Conservation (phyloP, 2,797 vertebrate species). For the Myiotriccus ornatus region DNA sequence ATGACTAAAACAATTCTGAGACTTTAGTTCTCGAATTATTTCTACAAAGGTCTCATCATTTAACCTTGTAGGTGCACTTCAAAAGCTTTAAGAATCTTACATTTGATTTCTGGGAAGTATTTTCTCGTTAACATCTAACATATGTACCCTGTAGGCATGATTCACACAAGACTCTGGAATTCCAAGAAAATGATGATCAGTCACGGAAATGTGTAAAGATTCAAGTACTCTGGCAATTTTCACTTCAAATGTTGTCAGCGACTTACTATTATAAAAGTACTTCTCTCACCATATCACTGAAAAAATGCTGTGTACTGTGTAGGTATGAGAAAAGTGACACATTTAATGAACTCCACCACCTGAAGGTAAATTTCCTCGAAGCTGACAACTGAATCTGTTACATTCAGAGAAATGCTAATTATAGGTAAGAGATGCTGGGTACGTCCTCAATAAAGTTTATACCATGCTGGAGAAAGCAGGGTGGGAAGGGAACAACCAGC, state of each 20-base stretch:
- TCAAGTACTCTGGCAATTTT: conserved; percentile 79
- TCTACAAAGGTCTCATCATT: neutral
- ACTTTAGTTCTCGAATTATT: neutral
- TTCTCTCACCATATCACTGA: conserved; percentile 72
- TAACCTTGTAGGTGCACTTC: conserved; percentile 34
- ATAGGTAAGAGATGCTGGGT: neutral
- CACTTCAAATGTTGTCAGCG: conserved; percentile 80
- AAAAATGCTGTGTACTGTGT: conserved; percentile 25
- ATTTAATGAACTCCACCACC: conserved; percentile 85
- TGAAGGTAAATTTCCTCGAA: conserved; percentile 66
- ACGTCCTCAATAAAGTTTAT: conserved; percentile 3
- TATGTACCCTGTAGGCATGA: conserved; percentile 81
- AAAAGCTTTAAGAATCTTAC: conserved; percentile 63
- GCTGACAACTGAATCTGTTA: conserved; percentile 44
- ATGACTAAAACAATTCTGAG: neutral
- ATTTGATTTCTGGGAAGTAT: conserved; percentile 76
- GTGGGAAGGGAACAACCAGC: neutral
- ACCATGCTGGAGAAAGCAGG: neutral
- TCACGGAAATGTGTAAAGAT: conserved; percentile 81
- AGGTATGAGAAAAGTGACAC: conserved; percentile 80
- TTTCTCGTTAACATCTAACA: conserved; percentile 85
- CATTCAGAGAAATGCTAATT: conserved; percentile 38
- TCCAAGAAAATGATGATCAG: conserved; percentile 80
- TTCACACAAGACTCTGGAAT: conserved; percentile 81
- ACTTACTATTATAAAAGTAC: conserved; percentile 70